Evolutionary conservation across 2,888 invertebrate species (phyloP), one percentile per base, ranked within the genome.

Genomic region (Zhengitettix transpicula): DNA sequence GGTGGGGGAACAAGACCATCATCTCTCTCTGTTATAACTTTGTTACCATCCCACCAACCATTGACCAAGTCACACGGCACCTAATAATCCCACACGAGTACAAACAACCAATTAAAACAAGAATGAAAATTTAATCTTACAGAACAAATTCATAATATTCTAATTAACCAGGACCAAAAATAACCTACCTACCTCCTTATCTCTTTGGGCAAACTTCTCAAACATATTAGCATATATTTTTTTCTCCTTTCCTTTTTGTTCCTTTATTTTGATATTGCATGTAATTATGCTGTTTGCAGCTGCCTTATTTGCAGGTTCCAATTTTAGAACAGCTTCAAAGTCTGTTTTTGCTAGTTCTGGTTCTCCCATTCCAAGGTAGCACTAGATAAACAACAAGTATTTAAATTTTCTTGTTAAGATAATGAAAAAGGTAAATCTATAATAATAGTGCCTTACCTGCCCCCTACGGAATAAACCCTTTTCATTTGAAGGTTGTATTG

Each of bases 181-280:
- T 28, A 55, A 41, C 41, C 17, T 57, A 69, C 72, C 76, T 79
- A 85, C 86, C 84, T 86, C 82, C 71, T 80, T 79, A 75, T 89
- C 89, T 72, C 81, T 82, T 66, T 84, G 81, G 8, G 89, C 89
- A 75, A 94, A 88, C 74, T 92, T 94, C 67, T 91, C 86, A 74
- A 98, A 98, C 92, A 98, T 95, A 73, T 92, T 93, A 14, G 87
- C 87, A 73, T 93, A 98, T 44, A 92, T 78, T 70, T 86, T 82
- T 76, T 89, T 93, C 73, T 96, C 94, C 62, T 83, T 84, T 59
- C 83, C 80, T 64, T 84, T 79, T 67, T 88, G 84, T 65, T 87
- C 83, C 71, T 85, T 86, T 16, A 94, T 77, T 62, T 83, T 78
- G 61, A 82, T 78, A 63, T 83, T 81, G 73, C 92, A 92, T 58